Evolutionary conservation across 2,888 invertebrate genomes (phyloP).

Genomic region (Myathropa florea): DNA sequence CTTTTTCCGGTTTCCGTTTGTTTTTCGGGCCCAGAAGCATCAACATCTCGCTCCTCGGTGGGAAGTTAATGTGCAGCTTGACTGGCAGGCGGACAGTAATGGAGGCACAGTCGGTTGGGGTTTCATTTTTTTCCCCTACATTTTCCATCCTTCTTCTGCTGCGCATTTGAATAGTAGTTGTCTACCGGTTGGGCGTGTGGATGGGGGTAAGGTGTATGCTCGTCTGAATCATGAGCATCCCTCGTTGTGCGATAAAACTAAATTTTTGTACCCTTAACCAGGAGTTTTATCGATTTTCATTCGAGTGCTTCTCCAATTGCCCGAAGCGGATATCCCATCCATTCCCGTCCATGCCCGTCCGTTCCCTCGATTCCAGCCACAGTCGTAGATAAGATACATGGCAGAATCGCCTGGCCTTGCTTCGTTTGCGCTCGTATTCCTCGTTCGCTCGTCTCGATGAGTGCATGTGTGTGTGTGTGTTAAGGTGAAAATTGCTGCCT

Average conservation of each 20-base stretch:
- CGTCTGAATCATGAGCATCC: slow-evolving; percentile 9
- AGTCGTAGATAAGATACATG: slow-evolving; percentile 8
- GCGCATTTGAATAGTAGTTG: slow-evolving; percentile 56
- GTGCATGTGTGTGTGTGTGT: slow-evolving; percentile 29
- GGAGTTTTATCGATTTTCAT: slow-evolving; percentile 69
- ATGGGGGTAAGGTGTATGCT: not conserved
- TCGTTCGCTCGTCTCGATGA: not conserved
- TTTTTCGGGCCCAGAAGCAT: slow-evolving; percentile 66
- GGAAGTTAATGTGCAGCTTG: slow-evolving; percentile 65
- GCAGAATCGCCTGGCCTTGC: slow-evolving; percentile 38
- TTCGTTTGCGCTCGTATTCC: not conserved
- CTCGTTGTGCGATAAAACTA: slow-evolving; percentile 50
- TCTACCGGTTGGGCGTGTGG: not conserved
- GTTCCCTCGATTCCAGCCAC: not conserved
- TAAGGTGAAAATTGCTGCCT: slow-evolving; percentile 68
- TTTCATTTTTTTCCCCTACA: not conserved
- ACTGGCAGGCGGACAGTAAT: slow-evolving; percentile 69
- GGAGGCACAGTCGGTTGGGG: slow-evolving; percentile 60
- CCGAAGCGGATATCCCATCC: slow-evolving; percentile 51
- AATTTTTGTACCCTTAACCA: slow-evolving; percentile 54
- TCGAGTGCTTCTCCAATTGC: slow-evolving; percentile 67
- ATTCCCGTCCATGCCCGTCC: not conserved
- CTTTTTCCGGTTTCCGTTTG: slow-evolving; percentile 70
- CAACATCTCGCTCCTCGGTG: slow-evolving; percentile 34
- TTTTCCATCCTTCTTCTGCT: not conserved